A percentile compares a stretch with the other conserved stretches of the same genome.
phyloP scores from a whole-genome alignment of 2,888 invertebrate genomes.

The Kryphioiulus occultus region DNA sequence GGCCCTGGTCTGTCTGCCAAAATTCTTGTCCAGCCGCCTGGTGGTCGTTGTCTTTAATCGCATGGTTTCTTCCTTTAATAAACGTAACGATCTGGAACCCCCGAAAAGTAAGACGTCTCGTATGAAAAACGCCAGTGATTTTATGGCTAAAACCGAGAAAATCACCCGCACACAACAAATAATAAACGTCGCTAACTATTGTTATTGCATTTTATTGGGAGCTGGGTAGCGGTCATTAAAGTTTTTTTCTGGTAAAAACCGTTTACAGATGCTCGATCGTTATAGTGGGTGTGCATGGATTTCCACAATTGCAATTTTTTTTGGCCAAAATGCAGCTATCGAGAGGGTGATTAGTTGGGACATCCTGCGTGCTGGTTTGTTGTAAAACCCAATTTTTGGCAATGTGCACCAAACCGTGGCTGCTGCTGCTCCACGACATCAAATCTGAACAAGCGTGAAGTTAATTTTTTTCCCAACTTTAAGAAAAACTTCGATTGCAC shows the following conservation, averaged over 20 bases:
- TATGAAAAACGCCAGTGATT: background rate
- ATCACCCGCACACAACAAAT: background rate
- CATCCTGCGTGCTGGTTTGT: background rate
- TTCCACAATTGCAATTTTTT: background rate
- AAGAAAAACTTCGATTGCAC: background rate
- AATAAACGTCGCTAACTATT: background rate
- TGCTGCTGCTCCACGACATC: background rate
- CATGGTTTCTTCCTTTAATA: background rate
- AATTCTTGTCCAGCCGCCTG: constrained; percentile 1
- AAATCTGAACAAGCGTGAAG: background rate
- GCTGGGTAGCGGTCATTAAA: background rate
- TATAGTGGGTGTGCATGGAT: too few relatives aligned
- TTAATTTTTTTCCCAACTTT: background rate
- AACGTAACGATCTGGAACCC: constrained; percentile 16
- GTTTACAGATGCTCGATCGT: background rate
- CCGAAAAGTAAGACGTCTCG: constrained; percentile 20
- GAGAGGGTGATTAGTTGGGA: background rate
- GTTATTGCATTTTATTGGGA: background rate
- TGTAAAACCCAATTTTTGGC: background rate
- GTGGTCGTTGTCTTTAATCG: constrained; percentile 17
- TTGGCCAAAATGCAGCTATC: background rate
- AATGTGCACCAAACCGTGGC: background rate
- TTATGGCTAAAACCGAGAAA: constrained; percentile 1
- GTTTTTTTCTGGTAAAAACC: background rate
- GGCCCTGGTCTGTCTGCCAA: background rate